phyloP scores from a whole-genome alignment of 2,888 invertebrate genomes.

The Vanessa cardui region DNA sequence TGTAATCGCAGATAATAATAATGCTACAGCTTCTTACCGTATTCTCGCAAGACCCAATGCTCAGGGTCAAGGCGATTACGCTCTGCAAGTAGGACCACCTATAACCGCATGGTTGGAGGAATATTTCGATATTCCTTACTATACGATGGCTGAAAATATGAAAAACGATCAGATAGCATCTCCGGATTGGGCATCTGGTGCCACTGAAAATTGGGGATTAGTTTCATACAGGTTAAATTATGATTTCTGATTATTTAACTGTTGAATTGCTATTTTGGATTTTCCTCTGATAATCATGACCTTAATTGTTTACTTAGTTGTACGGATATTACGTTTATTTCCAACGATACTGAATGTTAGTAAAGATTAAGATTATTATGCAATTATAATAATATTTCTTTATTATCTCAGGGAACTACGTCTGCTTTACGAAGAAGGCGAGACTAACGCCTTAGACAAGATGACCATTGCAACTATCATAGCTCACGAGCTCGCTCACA shows the following conservation, averaged over 20 bases:
- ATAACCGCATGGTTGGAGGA: conserved; percentile 68
- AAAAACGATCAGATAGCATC: conserved; percentile 77
- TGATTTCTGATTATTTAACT: background rate
- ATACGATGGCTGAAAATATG: conserved; percentile 62
- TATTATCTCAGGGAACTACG: conserved; percentile 62
- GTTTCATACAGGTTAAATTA: conserved; percentile 69
- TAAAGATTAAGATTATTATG: background rate
- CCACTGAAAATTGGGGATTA: conserved; percentile 78
- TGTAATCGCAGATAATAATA: conserved; percentile 65
- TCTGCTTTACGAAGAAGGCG: conserved; percentile 68
- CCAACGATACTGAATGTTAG: no score
- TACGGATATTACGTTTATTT: no score
- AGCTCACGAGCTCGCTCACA: conserved; percentile 85
- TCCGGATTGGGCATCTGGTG: conserved; percentile 77
- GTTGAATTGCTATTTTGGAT: no score
- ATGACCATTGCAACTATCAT: conserved; percentile 78
- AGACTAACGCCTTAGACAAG: conserved; percentile 68
- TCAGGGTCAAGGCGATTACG: conserved; percentile 67
- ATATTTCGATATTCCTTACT: conserved; percentile 68
- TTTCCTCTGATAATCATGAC: no score
- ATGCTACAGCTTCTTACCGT: conserved; percentile 58
- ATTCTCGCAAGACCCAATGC: conserved; percentile 71
- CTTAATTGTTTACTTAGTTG: no score
- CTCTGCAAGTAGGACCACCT: conserved; percentile 70
- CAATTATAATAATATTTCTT: background rate